A percentile compares a stretch with the other conserved stretches of the same genome.
Evolutionary conservation across 2,888 invertebrate species (phyloP).

Genomic region (Coremacera marginata): DNA sequence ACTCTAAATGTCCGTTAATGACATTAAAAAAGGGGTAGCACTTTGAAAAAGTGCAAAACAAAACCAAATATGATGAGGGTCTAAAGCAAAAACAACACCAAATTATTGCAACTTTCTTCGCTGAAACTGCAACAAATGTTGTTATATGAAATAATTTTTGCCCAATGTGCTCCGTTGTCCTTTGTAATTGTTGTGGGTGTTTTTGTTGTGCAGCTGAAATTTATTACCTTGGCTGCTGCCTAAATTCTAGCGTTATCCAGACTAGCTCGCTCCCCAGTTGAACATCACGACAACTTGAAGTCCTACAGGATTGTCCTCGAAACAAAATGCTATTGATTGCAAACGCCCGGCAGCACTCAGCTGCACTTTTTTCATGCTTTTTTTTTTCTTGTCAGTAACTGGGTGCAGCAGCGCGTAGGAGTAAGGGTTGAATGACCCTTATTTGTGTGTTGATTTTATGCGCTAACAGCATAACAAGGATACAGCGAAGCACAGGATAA

Average conservation of each 20-base stretch:
- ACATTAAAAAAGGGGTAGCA: too few relatives aligned
- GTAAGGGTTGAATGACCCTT: conserved; percentile 51
- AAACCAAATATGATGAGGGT: conserved; percentile 40
- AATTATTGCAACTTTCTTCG: conserved; percentile 35
- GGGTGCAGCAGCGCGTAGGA: not conserved
- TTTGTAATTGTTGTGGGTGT: not conserved
- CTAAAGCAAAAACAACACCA: conserved; percentile 48
- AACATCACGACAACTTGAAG: too few relatives aligned
- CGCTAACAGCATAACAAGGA: conserved; percentile 24
- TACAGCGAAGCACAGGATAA: conserved; percentile 56
- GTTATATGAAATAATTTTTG: not conserved
- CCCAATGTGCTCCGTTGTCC: not conserved
- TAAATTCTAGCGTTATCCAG: not conserved
- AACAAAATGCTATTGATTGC: conserved; percentile 45
- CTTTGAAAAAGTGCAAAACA: conserved; percentile 53
- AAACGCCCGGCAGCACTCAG: conserved; percentile 44
- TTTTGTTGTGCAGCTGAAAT: conserved; percentile 33
- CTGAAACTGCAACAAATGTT: not conserved
- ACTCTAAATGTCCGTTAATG: too few relatives aligned
- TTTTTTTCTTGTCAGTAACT: not conserved
- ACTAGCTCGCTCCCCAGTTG: not conserved
- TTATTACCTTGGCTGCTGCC: conserved; percentile 4
- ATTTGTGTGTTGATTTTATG: conserved; percentile 44
- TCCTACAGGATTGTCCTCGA: not conserved
- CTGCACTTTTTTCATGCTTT: conserved; percentile 3